Percentiles rank a stretch among this genome's conserved stretches.
Conservation (phyloP, 2,888 invertebrate species). For the Drosophila antonietae region DNA sequence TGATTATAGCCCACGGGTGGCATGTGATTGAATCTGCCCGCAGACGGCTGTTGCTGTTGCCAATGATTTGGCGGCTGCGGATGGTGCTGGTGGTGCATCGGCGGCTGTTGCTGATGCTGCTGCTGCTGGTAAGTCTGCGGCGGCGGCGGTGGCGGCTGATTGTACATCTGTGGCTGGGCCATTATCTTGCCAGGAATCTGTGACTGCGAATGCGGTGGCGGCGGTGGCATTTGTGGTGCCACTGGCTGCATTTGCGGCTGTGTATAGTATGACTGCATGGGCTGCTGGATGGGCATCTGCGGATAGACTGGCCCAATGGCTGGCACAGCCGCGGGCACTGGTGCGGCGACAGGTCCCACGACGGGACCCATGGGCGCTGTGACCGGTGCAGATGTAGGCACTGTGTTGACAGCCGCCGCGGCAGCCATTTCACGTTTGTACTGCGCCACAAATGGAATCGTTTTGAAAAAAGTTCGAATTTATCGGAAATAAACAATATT, state of each 20-base stretch:
- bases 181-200: conserved; percentile 70
- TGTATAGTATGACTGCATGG: conserved; percentile 47
- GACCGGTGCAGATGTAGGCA: conserved; percentile 12
- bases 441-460: conserved; percentile 44
- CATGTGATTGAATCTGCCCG: conserved; percentile 36
- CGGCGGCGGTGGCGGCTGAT: conserved; percentile 25
- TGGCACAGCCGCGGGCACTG: conserved; percentile 8
- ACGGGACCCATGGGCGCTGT: conserved; percentile 19
- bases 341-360: conserved; percentile 31
- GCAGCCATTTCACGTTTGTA: conserved; percentile 84
- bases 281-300: conserved; percentile 29
- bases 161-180: conserved; percentile 45
- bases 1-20: conserved; percentile 29
- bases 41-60: conserved; percentile 40
- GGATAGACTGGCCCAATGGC: conserved; percentile 35
- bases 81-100: conserved; percentile 43
- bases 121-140: conserved; percentile 76
- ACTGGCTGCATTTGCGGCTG: conserved; percentile 38
- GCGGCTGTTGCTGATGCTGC: conserved; percentile 71
- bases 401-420: conserved; percentile 57
- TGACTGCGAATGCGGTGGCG: conserved; percentile 52
- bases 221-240: conserved; percentile 57
- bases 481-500: background rate
- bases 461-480: background rate
- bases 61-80: conserved; percentile 36